Percentiles rank a stretch among this genome's conserved stretches.
phyloP scores from a whole-genome alignment of 2,797 vertebrate species.

The Oryzias dopingdopingensis region DNA sequence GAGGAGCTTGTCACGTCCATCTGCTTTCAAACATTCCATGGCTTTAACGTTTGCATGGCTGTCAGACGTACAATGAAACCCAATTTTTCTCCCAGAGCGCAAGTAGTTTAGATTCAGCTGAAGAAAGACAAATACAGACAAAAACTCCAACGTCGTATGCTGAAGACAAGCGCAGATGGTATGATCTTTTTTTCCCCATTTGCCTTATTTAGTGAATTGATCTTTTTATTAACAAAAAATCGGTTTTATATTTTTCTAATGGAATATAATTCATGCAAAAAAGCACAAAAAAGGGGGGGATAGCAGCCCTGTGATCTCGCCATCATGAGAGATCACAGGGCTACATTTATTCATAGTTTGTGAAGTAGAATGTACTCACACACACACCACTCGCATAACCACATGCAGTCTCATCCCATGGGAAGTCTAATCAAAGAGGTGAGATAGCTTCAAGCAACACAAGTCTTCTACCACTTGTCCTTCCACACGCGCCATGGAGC shows the following conservation, averaged over 20 bases:
- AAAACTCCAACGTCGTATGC: too few species aligned
- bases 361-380: slow-evolving; percentile 13
- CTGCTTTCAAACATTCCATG: slow-evolving; percentile 72
- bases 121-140: slow-evolving; percentile 14
- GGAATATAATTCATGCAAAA: too few species aligned
- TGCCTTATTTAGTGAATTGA: too few species aligned
- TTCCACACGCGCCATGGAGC: slow-evolving; percentile 58
- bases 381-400: too few species aligned
- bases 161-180: too few species aligned
- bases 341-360: slow-evolving; percentile 6
- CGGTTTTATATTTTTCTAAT: too few species aligned
- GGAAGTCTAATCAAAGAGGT: slow-evolving; percentile 44
- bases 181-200: too few species aligned
- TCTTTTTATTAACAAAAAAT: too few species aligned
- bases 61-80: slow-evolving; percentile 64
- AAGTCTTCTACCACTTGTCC: slow-evolving; percentile 42
- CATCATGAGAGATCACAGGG: background rate
- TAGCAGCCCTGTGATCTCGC: too few species aligned
- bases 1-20: slow-evolving; percentile 59
- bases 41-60: slow-evolving; percentile 74
- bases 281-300: too few species aligned
- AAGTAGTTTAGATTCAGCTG: background rate
- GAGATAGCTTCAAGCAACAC: slow-evolving; percentile 38
- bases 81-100: slow-evolving; percentile 31
- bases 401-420: slow-evolving; percentile 21